A percentile compares a stretch with the other conserved stretches of the same genome.
phyloP scores from a whole-genome alignment of 2,797 vertebrate species.

The Vultur gryphus region DNA sequence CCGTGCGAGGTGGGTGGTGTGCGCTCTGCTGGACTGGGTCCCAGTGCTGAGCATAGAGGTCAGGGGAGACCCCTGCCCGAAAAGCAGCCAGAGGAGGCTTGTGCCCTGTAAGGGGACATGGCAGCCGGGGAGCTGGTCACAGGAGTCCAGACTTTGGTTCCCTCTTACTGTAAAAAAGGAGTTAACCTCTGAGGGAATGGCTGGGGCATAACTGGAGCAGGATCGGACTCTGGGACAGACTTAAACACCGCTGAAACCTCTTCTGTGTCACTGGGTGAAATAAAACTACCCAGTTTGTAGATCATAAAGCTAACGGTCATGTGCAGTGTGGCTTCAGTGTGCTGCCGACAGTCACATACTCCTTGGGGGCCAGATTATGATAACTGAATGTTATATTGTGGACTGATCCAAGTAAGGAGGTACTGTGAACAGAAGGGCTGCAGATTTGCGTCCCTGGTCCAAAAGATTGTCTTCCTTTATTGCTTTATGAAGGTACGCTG shows the following conservation, averaged over 20 bases:
- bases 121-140: background rate
- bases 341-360: background rate
- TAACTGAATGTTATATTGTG: background rate
- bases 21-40: rapidly evolving
- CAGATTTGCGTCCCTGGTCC: background rate
- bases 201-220: background rate
- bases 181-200: background rate
- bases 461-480: background rate
- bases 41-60: background rate
- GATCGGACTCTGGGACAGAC: background rate
- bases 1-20: background rate
- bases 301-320: background rate
- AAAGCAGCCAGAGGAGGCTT: background rate
- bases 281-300: background rate
- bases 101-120: background rate
- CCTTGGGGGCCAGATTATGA: background rate
- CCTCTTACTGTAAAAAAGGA: background rate
- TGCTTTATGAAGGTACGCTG: background rate
- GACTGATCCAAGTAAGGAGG: background rate
- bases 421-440: background rate
- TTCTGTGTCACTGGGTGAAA: background rate
- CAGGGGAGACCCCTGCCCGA: rapidly evolving
- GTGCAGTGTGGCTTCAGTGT: background rate
- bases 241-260: background rate
- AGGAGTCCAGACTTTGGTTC: background rate